Evolutionary conservation across 2,113 vertebrate species (phyloP).

Genomic region (Platanista minor): DNA sequence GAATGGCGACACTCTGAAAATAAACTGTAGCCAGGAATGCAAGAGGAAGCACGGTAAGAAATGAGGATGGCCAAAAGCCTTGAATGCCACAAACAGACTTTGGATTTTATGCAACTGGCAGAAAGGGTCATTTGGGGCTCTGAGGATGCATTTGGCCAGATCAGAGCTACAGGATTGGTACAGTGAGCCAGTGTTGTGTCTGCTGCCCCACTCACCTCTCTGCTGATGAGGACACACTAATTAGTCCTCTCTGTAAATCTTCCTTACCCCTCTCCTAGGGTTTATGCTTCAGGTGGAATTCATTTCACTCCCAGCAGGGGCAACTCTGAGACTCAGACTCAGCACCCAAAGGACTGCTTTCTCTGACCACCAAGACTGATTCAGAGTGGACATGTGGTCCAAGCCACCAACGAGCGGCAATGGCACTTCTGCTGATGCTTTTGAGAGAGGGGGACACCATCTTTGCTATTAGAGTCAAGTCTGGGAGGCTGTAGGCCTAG

Average conservation of each 20-base stretch:
- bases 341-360: neutral
- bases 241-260: neutral
- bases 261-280: neutral
- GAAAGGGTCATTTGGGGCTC: neutral
- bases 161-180: neutral
- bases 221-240: neutral
- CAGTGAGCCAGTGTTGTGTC: neutral
- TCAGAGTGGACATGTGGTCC: neutral
- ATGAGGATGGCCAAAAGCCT: neutral
- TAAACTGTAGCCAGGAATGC: neutral
- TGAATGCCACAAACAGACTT: neutral
- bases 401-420: neutral
- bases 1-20: neutral
- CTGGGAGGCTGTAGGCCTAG: neutral
- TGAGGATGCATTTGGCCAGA: neutral
- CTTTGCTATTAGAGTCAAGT: neutral
- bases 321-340: neutral
- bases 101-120: neutral
- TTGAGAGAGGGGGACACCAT: neutral
- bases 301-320: neutral
- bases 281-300: neutral
- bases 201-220: neutral
- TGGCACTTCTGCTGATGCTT: neutral
- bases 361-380: neutral
- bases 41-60: neutral